Evolutionary conservation across 2,797 vertebrate species (phyloP), one percentile per base, ranked within the genome.

Genomic region (Mormyrops attenuatus): DNA sequence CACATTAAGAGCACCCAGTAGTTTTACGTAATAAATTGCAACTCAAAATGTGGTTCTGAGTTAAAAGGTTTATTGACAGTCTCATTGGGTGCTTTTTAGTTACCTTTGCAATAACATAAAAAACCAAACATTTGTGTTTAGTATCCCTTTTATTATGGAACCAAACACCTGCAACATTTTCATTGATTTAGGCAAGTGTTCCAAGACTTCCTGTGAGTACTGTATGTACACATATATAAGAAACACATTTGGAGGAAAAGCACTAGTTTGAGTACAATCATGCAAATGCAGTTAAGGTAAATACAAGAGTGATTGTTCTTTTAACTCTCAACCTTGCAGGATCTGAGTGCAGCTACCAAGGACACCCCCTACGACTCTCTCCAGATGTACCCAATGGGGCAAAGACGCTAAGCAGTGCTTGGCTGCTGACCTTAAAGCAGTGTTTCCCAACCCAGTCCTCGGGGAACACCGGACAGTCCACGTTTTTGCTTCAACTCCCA

Each of bases 281-380:
- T 80, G 38, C 38, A 17, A 44, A 77, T 44, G 73, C 17, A 44
- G 5, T 80, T 80, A 77, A 38, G 69, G 69, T 41, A 7, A 34
- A 41, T 13, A 38, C 26, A 73, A 38, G 7, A 73, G 3, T 73
- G 66, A 15, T 13, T 73, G 17, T 77, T 41, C 15, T 77, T 77
- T 77, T 77, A 77, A 77, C 38, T 41, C 30, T 20, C 73, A 44
- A 41, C 9, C 44, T 17, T 85, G 3, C 90, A 90, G 90, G 90
- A 63, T 17, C 87, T 90, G 55, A 90, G 82, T 26, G 15, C 30
- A 0, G 90, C 82, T 7, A 90, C 90, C 60, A 90, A 89, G 63
- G 90, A 90, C 57, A 90, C 90, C 9, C 82, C 17, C 7, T 90
- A 90, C 34, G 90, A 90, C 34, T 53, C 88, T 8, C 82, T 90